phyloP scores from a whole-genome alignment of 1,140 invertebrate species.

The Patella vulgata region DNA sequence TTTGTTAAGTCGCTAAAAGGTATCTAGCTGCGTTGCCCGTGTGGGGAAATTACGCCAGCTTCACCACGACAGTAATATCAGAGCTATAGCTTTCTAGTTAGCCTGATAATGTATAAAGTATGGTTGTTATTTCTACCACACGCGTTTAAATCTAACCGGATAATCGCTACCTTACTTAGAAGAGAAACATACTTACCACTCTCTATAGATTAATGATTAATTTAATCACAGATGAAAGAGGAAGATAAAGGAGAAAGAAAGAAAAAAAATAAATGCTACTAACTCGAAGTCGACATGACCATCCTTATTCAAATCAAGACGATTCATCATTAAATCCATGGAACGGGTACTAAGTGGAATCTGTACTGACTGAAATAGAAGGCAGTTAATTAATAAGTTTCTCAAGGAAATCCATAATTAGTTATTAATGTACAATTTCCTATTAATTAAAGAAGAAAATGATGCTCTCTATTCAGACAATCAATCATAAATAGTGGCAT shows the following conservation, averaged over 20 bases:
- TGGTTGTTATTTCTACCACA: not conserved
- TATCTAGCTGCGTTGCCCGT: no score
- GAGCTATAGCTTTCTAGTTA: no score
- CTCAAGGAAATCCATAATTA: no score
- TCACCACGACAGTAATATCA: no score
- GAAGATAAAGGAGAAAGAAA: no score
- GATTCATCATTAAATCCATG: conserved; percentile 32
- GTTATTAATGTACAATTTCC: no score
- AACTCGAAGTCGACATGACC: conserved; percentile 36
- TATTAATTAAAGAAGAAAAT: no score
- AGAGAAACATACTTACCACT: not conserved
- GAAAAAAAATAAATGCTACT: not conserved
- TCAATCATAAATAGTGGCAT: no score
- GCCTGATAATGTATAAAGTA: not conserved
- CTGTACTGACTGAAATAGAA: conserved; percentile 49
- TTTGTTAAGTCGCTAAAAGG: no score
- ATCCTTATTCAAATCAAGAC: conserved; percentile 28
- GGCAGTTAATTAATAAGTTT: no score
- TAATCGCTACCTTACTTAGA: not conserved
- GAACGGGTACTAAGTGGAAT: conserved; percentile 47
- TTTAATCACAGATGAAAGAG: not conserved
- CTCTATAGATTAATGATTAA: not conserved
- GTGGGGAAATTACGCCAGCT: no score
- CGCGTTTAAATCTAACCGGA: not conserved
- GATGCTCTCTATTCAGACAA: no score